phyloP scores from a whole-genome alignment of 2,113 vertebrate genomes.

The Tichodroma muraria region DNA sequence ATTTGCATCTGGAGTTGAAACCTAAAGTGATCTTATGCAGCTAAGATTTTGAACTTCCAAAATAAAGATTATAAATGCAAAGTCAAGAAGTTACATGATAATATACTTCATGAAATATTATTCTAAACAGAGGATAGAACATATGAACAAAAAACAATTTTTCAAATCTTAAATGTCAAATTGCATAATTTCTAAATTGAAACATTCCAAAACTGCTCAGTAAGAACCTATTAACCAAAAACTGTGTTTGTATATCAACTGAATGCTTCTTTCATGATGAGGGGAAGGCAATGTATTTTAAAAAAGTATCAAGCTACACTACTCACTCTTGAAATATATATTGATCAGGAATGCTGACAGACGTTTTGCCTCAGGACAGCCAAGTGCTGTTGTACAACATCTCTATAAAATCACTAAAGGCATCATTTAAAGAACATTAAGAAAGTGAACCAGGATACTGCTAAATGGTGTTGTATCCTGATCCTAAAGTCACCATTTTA shows the following conservation, averaged over 20 bases:
- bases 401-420: neutral
- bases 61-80: constrained; percentile 18
- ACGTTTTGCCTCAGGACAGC: neutral
- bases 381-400: neutral
- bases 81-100: neutral
- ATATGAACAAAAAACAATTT: neutral
- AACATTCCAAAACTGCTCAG: neutral
- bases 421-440: neutral
- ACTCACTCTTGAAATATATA: neutral
- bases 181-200: constrained; percentile 15
- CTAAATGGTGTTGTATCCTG: neutral
- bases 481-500: neutral
- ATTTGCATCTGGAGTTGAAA: constrained; percentile 27
- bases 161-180: constrained; percentile 26
- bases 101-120: neutral
- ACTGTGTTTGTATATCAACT: neutral
- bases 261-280: neutral
- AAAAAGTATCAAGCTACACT: neutral
- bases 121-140: neutral
- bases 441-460: neutral
- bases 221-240: neutral
- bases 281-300: neutral
- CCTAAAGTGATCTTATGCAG: neutral
- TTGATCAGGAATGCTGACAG: neutral
- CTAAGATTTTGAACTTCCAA: constrained; percentile 18